A percentile compares a stretch with the other conserved stretches of the same genome.
Evolutionary conservation across 2,113 vertebrate species (phyloP).

Genomic region (Zeus faber): DNA sequence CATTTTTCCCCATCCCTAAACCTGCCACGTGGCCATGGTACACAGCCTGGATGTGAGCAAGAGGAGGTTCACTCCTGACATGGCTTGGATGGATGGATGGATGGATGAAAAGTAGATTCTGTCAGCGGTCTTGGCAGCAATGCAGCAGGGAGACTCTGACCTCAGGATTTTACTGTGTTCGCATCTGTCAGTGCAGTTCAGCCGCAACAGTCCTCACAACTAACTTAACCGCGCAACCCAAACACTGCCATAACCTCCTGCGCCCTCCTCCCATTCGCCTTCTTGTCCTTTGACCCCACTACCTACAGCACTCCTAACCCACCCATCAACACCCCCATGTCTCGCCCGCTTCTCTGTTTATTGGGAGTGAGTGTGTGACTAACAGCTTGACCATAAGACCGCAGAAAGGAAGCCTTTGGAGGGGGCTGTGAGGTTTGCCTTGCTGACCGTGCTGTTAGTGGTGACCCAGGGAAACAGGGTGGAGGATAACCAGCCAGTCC

Average conservation of each 20-base stretch:
- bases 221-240: neutral
- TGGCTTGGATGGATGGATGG: conserved; percentile 11
- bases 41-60: conserved; percentile 22
- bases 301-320: neutral
- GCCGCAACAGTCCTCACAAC: conserved; percentile 3
- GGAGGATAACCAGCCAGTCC: conserved; percentile 19
- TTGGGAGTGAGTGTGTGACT: conserved; percentile 16
- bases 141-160: conserved; percentile 48
- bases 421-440: conserved; percentile 32
- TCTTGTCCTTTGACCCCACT: conserved; percentile 17
- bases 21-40: conserved; percentile 37
- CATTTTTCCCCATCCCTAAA: conserved; percentile 45
- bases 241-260: neutral
- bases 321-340: too few species aligned
- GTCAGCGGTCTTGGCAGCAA: conserved; percentile 48
- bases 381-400: conserved; percentile 32
- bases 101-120: conserved; percentile 24
- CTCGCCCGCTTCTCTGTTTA: too few species aligned
- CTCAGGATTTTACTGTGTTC: conserved; percentile 39
- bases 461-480: conserved; percentile 21
- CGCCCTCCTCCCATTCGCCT: neutral
- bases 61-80: neutral
- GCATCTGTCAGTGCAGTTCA: conserved; percentile 37
- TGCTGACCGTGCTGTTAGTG: conserved; percentile 32
- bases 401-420: conserved; percentile 24